Conservation (phyloP, 2,888 invertebrate genomes). For the Acheta domesticus region DNA sequence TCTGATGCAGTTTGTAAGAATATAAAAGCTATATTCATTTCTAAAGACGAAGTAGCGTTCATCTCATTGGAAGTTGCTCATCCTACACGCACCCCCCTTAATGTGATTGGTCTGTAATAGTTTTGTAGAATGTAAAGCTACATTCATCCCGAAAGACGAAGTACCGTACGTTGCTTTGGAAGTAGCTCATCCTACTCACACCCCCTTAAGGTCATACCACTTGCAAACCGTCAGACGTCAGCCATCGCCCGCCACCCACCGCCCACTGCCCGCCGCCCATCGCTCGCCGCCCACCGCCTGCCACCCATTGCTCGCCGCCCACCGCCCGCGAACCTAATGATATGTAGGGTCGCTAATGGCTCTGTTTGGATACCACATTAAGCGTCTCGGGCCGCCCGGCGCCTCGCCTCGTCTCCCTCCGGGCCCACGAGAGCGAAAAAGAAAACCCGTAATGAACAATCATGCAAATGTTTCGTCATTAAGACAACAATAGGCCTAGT, state of each 20-base stretch:
- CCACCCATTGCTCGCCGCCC: neutral
- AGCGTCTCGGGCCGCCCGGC: neutral
- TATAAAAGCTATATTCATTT: too few species aligned
- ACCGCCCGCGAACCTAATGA: constrained; percentile 7
- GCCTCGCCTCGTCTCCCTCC: neutral
- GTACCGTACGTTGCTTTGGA: too few species aligned
- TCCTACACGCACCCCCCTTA: too few species aligned
- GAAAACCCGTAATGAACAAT: constrained; percentile 24
- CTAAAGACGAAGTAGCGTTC: too few species aligned
- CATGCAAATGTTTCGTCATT: constrained; percentile 24
- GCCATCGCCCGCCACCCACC: neutral
- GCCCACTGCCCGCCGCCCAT: neutral
- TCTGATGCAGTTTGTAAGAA: too few species aligned
- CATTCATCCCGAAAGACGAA: too few species aligned
- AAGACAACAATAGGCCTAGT: constrained; percentile 18
- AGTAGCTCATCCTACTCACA: too few species aligned
- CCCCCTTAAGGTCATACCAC: too few species aligned
- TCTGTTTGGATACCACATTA: constrained; percentile 18
- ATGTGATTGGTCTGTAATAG: too few species aligned
- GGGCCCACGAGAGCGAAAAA: neutral
- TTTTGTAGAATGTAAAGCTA: too few species aligned
- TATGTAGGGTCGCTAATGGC: constrained; percentile 18
- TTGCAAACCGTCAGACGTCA: neutral
- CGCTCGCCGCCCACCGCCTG: neutral
- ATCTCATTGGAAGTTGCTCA: too few species aligned